Evolutionary conservation across 2,888 invertebrate species (phyloP), one percentile per base, ranked within the genome.

Genomic region (Agapetus fuscipes): DNA sequence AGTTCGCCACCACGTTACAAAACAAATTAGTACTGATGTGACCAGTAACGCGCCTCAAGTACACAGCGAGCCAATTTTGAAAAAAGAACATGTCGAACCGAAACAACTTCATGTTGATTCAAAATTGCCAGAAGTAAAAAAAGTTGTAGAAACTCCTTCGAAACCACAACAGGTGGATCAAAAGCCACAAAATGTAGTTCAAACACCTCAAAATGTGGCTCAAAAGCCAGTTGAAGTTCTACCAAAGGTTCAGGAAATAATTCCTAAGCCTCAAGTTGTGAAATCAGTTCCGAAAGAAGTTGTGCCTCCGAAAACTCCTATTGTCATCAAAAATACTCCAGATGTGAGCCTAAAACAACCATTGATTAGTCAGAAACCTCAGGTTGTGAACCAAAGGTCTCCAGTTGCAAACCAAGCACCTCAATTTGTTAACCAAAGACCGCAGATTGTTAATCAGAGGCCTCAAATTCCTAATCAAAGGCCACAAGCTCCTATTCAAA

Each of bases 71-170:
- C 34, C 16, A 5, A 17, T 34, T 26, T 12, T 34, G 10, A 15
- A 16, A 10, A 27, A 34, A 16, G 27, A 34, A 15, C 17, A 9
- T 16, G 9, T 15, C 4, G 28, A 27, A 26, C 28, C n/a, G n/a
- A n/a, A n/a, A n/a, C n/a, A n/a, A n/a, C n/a, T n/a, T 27, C 5
- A 55, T 39, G 58, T 12, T 30, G 6, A 6, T 9, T 7, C 5
- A 9, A 9, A 24, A 24, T 9, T 7, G 24, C 9, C 9, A 9
- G 5, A 9, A 7, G 24, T 24, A 6, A 24, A 24, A 24, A 6
- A 6, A 9, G 24, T 24, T 24, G 24, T 24, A 6, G 24, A 7
- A 24, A 6, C 24, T 24, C 24, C n/a, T n/a, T n/a, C n/a, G n/a
- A n/a, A n/a, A n/a, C n/a, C n/a, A n/a, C n/a, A n/a, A 4, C 20